A percentile compares a stretch with the other conserved stretches of the same genome.
These are phyloP conservation scores for Cepaea hortensis DNA, from an alignment of 2,888 invertebrate species.

Conservation along the genomic window DNA sequence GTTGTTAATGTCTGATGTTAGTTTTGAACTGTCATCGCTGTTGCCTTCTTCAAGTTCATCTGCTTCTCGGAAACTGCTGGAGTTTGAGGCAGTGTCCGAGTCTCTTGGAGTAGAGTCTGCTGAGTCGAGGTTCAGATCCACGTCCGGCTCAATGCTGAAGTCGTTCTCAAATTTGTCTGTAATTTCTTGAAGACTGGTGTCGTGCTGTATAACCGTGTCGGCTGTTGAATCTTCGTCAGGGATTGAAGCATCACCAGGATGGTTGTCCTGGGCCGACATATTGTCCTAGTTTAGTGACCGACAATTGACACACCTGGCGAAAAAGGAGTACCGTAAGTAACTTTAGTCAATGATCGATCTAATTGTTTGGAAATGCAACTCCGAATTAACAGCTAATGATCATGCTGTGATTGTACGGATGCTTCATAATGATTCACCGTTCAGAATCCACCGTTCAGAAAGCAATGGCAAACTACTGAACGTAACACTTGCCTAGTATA, in stretches of 20 bases:
- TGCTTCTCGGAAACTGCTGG: slow-evolving; percentile 35
- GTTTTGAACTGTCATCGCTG: slow-evolving; percentile 4
- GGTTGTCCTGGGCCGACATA: slow-evolving; percentile 3
- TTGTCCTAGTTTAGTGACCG: background rate
- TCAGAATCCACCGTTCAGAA: too few relatives aligned
- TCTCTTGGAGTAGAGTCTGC: slow-evolving; percentile 15
- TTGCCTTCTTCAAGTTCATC: background rate
- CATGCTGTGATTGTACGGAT: background rate
- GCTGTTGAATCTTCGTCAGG: background rate
- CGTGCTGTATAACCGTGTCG: slow-evolving; percentile 14
- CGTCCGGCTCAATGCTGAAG: slow-evolving; percentile 26
- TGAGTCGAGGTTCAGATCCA: slow-evolving; percentile 13
- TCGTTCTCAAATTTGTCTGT: slow-evolving; percentile 31
- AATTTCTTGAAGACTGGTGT: slow-evolving; percentile 34
- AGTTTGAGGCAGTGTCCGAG: slow-evolving; percentile 41
- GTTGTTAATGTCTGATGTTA: background rate
- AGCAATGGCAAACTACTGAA: too few relatives aligned
- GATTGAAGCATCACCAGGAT: background rate
- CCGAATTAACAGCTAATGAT: background rate
- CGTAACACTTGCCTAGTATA: too few relatives aligned
- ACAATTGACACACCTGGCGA: background rate
- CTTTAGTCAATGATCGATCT: background rate
- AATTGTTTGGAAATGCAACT: background rate
- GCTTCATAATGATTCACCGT: background rate
- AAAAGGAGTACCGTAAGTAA: background rate